Evolutionary conservation across 2,797 vertebrate species (phyloP).

Genomic region (Crenuchus spilurus): DNA sequence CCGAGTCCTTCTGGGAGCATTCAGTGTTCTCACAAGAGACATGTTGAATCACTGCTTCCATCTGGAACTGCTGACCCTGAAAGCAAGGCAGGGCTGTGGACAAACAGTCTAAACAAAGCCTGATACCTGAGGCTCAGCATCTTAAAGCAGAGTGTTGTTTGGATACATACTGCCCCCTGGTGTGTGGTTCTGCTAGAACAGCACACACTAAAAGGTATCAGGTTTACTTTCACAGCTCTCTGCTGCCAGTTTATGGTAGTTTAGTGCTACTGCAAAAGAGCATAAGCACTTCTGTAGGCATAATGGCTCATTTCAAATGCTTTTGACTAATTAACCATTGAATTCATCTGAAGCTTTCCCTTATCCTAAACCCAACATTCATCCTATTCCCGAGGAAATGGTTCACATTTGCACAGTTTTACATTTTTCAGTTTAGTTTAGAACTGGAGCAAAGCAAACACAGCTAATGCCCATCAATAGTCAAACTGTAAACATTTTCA

Average conservation of each 20-base stretch:
- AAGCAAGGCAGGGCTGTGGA: conserved; percentile 7
- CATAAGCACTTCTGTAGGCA: no score
- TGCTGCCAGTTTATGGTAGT: conserved; percentile 35
- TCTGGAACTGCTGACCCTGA: conserved; percentile 30
- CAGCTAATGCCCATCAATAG: no score
- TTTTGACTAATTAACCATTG: no score
- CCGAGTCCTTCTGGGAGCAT: not conserved
- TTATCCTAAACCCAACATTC: no score
- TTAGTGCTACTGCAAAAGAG: conserved; percentile 13
- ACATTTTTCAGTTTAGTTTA: no score
- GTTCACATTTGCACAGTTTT: no score
- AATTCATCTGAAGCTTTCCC: no score
- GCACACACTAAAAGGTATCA: not conserved
- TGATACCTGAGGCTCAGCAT: not conserved
- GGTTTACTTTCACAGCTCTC: conserved; percentile 13
- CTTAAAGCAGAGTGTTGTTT: not conserved
- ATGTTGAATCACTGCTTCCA: conserved; percentile 31
- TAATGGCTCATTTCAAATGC: no score
- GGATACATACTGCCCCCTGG: conserved; percentile 41
- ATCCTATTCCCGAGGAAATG: no score
- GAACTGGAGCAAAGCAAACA: no score
- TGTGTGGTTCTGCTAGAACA: conserved; percentile 11
- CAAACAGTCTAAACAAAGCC: conserved; percentile 5
- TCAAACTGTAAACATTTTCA: no score
- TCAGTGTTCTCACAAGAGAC: not conserved